Evolutionary conservation across 1,140 invertebrate species (phyloP), one percentile per base, ranked within the genome.

Genomic region (Aporrectodea caliginosa): DNA sequence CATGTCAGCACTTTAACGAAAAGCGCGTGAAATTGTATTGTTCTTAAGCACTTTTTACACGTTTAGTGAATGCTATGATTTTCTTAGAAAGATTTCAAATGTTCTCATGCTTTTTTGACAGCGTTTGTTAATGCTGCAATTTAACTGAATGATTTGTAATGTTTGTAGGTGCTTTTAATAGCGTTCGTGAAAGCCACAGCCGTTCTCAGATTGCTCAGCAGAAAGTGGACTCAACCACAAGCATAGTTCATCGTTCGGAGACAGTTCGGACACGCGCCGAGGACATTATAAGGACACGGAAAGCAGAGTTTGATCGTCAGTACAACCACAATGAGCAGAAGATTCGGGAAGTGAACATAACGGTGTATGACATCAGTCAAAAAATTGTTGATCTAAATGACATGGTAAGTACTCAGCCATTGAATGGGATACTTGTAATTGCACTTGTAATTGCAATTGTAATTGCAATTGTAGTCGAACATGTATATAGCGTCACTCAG

Each of bases 101-200:
- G n/a, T n/a, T n/a, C n/a, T n/a, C n/a, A n/a, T n/a, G n/a, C n/a
- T n/a, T n/a, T n/a, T n/a, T n/a, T n/a, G n/a, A n/a, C n/a, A n/a
- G n/a, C n/a, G n/a, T n/a, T n/a, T n/a, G n/a, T n/a, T n/a, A n/a
- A n/a, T n/a, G n/a, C n/a, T n/a, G n/a, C n/a, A n/a, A n/a, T n/a
- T n/a, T n/a, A n/a, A n/a, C n/a, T n/a, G n/a, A n/a, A n/a, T n/a
- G n/a, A n/a, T n/a, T n/a, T n/a, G n/a, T n/a, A n/a, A n/a, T n/a
- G n/a, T n/a, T n/a, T n/a, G n/a, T n/a, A 91, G 91, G 96, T 71
- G 96, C 96, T 1, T 89, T 97, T 70, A 96, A 95, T 85, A 91
- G 98, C 1, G 98, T 95, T 0, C 90, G 93, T 32, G 94, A 90
- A 90, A 95, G 92, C 88, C 92, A 91, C 85, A 91, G 90, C 85